A percentile compares a stretch with the other conserved stretches of the same genome.
phyloP scores from a whole-genome alignment of 2,888 invertebrate genomes.

The Drosophila mettleri region DNA sequence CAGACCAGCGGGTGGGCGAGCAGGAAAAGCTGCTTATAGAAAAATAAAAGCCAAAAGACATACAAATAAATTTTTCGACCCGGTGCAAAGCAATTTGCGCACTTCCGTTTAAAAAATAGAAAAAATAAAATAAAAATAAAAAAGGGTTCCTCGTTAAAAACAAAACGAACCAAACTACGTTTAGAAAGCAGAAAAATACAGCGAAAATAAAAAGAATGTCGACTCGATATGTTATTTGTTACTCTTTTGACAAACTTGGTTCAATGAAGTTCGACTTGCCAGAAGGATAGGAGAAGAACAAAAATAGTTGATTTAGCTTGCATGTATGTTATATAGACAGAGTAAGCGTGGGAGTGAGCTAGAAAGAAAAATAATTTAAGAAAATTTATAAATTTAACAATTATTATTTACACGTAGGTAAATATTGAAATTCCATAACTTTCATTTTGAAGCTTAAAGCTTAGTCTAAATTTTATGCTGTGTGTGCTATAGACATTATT shows the following conservation, averaged over 20 bases:
- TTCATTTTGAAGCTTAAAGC: no score
- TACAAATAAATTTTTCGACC: slow-evolving; percentile 74
- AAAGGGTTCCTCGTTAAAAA: slow-evolving; percentile 79
- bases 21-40: slow-evolving; percentile 75
- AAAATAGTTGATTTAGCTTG: slow-evolving; percentile 5
- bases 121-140: slow-evolving; percentile 59
- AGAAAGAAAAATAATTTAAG: no score
- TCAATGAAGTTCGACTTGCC: slow-evolving; percentile 45
- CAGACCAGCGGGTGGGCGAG: slow-evolving; percentile 14
- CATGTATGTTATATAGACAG: neutral
- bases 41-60: slow-evolving; percentile 69
- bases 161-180: slow-evolving; percentile 59
- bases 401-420: no score
- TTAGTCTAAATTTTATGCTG: no score
- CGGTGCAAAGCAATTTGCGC: slow-evolving; percentile 80
- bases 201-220: slow-evolving; percentile 23
- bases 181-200: slow-evolving; percentile 10
- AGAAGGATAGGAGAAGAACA: slow-evolving; percentile 1
- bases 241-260: slow-evolving; percentile 67
- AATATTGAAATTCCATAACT: no score
- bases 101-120: slow-evolving; percentile 59
- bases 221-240: slow-evolving; percentile 57
- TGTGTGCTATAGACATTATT: no score
- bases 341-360: neutral
- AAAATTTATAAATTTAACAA: no score